phyloP scores from a whole-genome alignment of 2,113 vertebrate species.

The Isichthys henryi region DNA sequence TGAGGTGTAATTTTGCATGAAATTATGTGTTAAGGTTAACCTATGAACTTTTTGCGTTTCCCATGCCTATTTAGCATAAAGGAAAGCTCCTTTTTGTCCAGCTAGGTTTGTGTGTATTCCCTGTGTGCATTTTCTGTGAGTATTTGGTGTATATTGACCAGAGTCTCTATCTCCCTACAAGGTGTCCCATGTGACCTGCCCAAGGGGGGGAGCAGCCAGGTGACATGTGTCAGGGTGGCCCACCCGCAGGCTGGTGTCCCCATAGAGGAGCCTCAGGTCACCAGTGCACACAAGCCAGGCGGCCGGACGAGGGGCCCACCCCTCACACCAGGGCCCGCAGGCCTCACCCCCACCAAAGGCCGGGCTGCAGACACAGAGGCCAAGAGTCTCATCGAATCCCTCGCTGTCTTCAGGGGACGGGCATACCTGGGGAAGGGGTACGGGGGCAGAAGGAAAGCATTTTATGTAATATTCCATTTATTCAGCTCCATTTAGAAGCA shows the following conservation, averaged over 20 bases:
- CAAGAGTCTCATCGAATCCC: conserved; percentile 69
- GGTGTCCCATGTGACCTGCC: no score
- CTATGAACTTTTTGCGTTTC: no score
- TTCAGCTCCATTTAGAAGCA: neutral
- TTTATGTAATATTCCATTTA: neutral
- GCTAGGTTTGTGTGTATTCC: no score
- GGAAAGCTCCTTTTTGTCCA: no score
- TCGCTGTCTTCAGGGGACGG: conserved; percentile 52
- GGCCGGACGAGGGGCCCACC: conserved; percentile 20
- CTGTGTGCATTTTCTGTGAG: neutral
- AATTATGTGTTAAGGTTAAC: no score
- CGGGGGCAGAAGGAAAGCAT: neutral
- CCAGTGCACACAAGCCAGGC: conserved; percentile 55
- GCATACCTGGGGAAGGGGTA: conserved; percentile 65
- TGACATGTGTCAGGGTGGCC: neutral
- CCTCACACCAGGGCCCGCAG: conserved; percentile 60
- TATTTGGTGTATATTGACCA: neutral
- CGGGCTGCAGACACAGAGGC: conserved; percentile 72
- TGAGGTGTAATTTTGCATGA: no score
- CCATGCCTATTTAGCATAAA: no score
- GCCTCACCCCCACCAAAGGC: conserved; percentile 33
- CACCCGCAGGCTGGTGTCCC: conserved; percentile 56
- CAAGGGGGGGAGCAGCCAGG: neutral
- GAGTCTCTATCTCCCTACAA: neutral
- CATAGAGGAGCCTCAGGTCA: conserved; percentile 29